phyloP scores from a whole-genome alignment of 53 echinoderm and acorn worm species.

The Mesocentrotus franciscanus region DNA sequence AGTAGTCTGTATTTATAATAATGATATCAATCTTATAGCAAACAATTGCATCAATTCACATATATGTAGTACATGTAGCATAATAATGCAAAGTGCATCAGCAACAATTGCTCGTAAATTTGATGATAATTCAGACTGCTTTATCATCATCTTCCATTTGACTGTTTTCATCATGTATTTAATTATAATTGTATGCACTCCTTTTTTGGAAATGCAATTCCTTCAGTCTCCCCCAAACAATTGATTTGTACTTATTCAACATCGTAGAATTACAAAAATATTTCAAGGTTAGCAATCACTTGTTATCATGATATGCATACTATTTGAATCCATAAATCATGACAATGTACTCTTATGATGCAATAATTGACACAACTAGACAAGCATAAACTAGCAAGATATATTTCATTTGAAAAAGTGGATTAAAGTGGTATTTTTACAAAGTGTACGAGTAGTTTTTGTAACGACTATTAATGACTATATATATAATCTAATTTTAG shows the following conservation, averaged over 20 bases:
- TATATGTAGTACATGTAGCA: neutral
- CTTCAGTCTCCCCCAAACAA: neutral
- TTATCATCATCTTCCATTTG: too few relatives aligned
- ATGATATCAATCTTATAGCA: neutral
- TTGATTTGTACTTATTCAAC: neutral
- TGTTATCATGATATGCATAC: neutral
- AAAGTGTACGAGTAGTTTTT: slow-evolving; percentile 37
- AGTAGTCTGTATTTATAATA: neutral
- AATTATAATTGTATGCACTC: too few relatives aligned
- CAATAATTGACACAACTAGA: slow-evolving; percentile 9
- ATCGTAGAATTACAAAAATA: neutral
- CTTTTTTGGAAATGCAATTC: too few relatives aligned
- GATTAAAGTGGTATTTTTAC: slow-evolving; percentile 35
- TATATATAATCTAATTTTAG: neutral
- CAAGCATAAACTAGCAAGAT: neutral
- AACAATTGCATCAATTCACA: neutral
- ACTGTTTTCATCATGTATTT: too few relatives aligned
- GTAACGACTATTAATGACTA: slow-evolving; percentile 7
- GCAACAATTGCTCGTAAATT: too few relatives aligned
- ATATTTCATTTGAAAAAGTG: neutral
- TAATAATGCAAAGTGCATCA: neutral
- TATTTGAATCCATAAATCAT: neutral
- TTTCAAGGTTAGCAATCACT: neutral
- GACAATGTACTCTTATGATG: slow-evolving; percentile 3
- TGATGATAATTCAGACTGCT: too few relatives aligned